Evolutionary conservation across 2,113 vertebrate species (phyloP), one percentile per base, ranked within the genome.

Genomic region (Fregetta grallaria): DNA sequence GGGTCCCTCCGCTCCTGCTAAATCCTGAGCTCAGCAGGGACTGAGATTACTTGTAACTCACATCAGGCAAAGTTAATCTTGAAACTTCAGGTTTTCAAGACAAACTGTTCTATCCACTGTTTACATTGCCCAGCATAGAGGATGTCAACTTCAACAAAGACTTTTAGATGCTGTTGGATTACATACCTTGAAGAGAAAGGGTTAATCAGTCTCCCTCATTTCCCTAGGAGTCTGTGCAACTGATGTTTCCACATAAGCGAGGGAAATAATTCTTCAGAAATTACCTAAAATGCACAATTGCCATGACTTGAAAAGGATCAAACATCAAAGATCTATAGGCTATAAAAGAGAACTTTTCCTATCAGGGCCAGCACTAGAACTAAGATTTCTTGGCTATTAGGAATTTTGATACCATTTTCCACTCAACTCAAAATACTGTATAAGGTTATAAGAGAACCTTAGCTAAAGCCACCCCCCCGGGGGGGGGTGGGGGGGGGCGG

Each of bases 401-500:
- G 20, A 63, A n/a, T 74, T 67, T 22, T 40, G 5, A 49, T n/a
- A 63, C 4, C 6, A 12, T 44, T 76, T 90, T 68, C 34, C 40
- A 61, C 18, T 79, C 73, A 56, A 1, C 16, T 72, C 40, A 56
- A 79, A 73, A 73, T 12, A 25, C 13, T 10, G 9, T 19, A 26
- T 17, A 65, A 47, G 14, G 6, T 16, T 50, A 11, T 20, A 79
- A 6, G 1, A 83, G 23, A 61, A 30, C 10, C 21, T 45, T 50
- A 55, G 25, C 25, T 59, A 72, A 25, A 1, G 1, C 6, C 7
- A 27, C 9, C 3, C 4, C 10, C 10, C 10, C n/a, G n/a, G n/a
- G 9, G 6, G 25, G 20, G 9, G 13, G 21, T 12, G 11, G 4
- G 19, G 13, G 2, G 9, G 23, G 25, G 6, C 9, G 3, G n/a